phyloP scores from a whole-genome alignment of 1,140 invertebrate species.

The Aphelinus certus region DNA sequence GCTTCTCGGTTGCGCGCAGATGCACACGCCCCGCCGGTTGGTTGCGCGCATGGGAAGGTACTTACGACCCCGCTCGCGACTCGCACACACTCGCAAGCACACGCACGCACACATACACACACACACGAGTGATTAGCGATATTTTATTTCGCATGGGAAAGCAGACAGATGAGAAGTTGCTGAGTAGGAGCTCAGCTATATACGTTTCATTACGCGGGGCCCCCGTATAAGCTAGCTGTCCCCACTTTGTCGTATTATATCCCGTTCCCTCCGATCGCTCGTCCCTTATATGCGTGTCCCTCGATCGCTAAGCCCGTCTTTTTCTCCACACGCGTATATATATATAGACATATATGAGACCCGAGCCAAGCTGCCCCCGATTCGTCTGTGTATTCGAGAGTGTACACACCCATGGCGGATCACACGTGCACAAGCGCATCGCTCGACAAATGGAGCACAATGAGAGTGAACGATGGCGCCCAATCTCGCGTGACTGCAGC shows the following conservation, averaged over 20 bases:
- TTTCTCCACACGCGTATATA: neutral
- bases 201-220: conserved; percentile 57
- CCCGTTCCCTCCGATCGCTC: conserved; percentile 22
- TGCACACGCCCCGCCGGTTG: conserved; percentile 43
- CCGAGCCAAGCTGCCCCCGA: no score
- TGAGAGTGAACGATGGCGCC: neutral
- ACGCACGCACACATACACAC: neutral
- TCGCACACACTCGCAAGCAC: neutral
- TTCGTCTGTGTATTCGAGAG: no score
- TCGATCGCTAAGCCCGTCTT: neutral
- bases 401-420: no score
- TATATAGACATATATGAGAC: neutral
- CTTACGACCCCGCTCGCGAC: conserved; percentile 55
- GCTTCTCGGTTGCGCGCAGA: conserved; percentile 45
- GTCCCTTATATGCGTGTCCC: conserved; percentile 14
- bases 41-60: conserved; percentile 51
- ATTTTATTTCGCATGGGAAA: conserved; percentile 69
- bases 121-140: conserved; percentile 64
- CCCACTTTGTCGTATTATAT: conserved; percentile 35
- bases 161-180: conserved; percentile 66
- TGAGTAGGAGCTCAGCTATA: conserved; percentile 66
- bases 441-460: neutral
- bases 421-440: no score
- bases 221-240: conserved; percentile 8
- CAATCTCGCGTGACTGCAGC: conserved; percentile 28